Conservation (phyloP, 2,797 vertebrate species). For the Poecile montanus region DNA sequence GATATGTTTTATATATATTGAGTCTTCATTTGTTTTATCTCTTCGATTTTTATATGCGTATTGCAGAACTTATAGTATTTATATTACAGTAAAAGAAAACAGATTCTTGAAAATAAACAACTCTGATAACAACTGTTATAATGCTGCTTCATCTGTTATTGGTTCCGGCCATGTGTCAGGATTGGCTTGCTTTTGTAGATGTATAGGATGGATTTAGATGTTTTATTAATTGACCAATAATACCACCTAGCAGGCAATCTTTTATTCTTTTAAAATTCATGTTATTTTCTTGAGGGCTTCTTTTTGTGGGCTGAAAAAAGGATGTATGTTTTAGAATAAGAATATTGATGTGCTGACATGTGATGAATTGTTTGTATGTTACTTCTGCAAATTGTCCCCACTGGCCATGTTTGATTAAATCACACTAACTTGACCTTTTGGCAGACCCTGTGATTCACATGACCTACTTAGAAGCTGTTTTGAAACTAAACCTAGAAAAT, state of each 20-base stretch:
- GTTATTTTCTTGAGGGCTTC: background rate
- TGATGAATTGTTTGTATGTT: background rate
- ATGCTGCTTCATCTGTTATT: background rate
- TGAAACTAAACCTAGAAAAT: conserved; percentile 29
- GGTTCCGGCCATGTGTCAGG: background rate
- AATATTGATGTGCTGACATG: background rate
- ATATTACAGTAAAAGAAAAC: background rate
- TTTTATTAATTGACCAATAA: background rate
- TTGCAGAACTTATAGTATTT: background rate
- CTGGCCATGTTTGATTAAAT: conserved; percentile 3
- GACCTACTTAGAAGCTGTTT: conserved; percentile 30
- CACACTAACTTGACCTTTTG: background rate
- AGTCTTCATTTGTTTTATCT: background rate
- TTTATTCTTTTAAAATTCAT: background rate
- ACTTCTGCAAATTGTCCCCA: background rate
- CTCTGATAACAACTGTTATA: background rate
- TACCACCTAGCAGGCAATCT: background rate
- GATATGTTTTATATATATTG: background rate
- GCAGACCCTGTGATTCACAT: background rate
- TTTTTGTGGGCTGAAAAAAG: background rate
- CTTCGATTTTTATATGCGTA: background rate
- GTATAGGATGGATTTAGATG: background rate
- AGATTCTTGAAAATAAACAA: background rate
- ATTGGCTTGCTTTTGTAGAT: background rate
- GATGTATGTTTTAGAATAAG: background rate